Conservation (phyloP, 2,888 invertebrate genomes). For the Philonicus albiceps region DNA sequence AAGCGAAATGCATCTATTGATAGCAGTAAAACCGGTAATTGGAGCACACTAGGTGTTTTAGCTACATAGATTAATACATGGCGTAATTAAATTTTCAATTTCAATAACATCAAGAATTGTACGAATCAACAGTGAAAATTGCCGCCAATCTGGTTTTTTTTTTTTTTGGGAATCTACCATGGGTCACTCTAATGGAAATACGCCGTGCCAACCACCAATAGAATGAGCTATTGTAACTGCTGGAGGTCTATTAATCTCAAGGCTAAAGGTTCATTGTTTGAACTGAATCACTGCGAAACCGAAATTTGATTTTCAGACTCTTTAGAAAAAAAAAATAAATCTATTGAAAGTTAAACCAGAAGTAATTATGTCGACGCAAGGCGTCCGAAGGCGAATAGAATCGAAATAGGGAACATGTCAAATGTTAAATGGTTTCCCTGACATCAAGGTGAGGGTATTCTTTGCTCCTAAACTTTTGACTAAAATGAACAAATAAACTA, state of each 20-base stretch:
- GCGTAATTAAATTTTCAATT: constrained; percentile 31
- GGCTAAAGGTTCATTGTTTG: background rate
- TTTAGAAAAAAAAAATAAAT: background rate
- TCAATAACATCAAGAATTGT: background rate
- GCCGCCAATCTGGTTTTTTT: background rate
- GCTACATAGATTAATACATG: background rate
- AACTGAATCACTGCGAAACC: background rate
- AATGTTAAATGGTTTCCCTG: background rate
- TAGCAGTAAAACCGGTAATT: background rate
- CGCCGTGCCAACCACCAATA: background rate
- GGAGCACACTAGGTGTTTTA: background rate
- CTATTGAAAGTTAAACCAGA: background rate
- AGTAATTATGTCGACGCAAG: background rate
- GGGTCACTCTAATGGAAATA: background rate
- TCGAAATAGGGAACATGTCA: background rate
- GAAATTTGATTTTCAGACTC: background rate
- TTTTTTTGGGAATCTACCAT: background rate
- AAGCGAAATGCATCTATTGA: background rate
- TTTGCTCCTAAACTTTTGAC: background rate
- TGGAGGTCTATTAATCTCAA: background rate
- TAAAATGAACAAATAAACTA: background rate
- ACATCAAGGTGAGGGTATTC: background rate
- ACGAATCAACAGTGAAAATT: background rate
- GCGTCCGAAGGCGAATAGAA: background rate
- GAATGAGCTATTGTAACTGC: background rate